phyloP scores from a whole-genome alignment of 2,797 vertebrate genomes.

The Neosilurus mollespiculum region DNA sequence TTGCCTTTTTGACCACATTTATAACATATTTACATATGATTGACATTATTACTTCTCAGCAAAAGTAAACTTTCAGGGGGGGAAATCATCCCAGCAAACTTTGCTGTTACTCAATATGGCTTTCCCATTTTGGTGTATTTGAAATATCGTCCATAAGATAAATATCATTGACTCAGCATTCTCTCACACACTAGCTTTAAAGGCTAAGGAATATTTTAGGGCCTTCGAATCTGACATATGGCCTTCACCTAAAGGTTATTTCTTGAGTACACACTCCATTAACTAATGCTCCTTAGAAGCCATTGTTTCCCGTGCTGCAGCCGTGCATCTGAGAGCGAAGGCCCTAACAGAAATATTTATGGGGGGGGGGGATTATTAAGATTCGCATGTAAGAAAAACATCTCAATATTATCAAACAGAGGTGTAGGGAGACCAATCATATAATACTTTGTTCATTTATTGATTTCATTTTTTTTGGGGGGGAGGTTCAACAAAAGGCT shows the following conservation, averaged over 20 bases:
- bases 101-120: conserved; percentile 23
- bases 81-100: neutral
- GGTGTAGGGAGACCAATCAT: neutral
- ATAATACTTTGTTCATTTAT: neutral
- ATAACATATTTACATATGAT: neutral
- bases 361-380: too few relatives aligned
- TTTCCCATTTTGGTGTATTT: conserved; percentile 47
- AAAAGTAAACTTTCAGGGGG: neutral
- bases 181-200: conserved; percentile 60
- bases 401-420: neutral
- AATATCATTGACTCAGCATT: conserved; percentile 74
- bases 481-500: too few relatives aligned
- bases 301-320: conserved; percentile 21
- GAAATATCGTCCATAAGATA: conserved; percentile 67
- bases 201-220: conserved; percentile 70
- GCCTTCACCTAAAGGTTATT: conserved; percentile 72
- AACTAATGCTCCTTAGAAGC: conserved; percentile 59
- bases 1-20: conserved; percentile 24
- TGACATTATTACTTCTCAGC: neutral
- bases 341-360: neutral
- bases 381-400: too few relatives aligned
- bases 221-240: conserved; percentile 70
- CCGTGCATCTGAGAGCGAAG: conserved; percentile 29
- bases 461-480: too few relatives aligned
- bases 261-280: conserved; percentile 72